Conservation (phyloP, 2,113 vertebrate genomes). For the Datnioides undecimradiatus region DNA sequence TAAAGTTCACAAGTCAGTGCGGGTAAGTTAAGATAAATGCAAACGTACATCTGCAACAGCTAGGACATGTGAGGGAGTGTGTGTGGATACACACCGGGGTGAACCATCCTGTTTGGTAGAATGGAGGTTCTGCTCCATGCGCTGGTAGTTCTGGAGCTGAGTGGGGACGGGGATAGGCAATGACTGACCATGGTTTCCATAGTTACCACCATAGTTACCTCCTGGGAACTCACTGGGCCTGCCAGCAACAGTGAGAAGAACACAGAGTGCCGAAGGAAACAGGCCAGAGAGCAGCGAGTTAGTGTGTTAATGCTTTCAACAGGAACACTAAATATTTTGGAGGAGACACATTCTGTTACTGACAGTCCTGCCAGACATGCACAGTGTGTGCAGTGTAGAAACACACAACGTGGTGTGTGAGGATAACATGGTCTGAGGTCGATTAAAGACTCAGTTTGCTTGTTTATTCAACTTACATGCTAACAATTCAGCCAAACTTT, state of each 20-base stretch:
- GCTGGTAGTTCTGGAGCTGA: conserved; percentile 95
- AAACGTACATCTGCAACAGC: not conserved
- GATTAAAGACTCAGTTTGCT: not conserved
- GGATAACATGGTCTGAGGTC: not conserved
- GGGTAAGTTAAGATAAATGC: not conserved
- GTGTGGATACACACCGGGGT: conserved; percentile 82
- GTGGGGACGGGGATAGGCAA: conserved; percentile 97
- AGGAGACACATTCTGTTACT: not conserved
- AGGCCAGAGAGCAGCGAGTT: conserved; percentile 19
- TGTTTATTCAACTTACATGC: too few relatives aligned
- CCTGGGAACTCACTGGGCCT: conserved; percentile 85
- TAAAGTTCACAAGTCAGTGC: not conserved
- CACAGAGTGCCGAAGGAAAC: conserved; percentile 19
- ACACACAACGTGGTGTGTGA: not conserved
- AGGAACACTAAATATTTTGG: not conserved
- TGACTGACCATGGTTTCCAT: conserved; percentile 87
- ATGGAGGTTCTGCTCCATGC: conserved; percentile 95
- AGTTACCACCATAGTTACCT: conserved; percentile 83
- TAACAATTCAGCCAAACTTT: too few relatives aligned
- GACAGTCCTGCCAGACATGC: not conserved
- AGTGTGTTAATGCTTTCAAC: conserved; percentile 3
- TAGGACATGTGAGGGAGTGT: not conserved
- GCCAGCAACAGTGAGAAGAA: conserved; percentile 65
- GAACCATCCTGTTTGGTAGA: conserved; percentile 84
- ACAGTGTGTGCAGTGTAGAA: not conserved